Percentiles rank a stretch among this genome's conserved stretches.
Evolutionary conservation across 2,113 vertebrate species (phyloP).

Genomic region (Poicephalus meyeri): DNA sequence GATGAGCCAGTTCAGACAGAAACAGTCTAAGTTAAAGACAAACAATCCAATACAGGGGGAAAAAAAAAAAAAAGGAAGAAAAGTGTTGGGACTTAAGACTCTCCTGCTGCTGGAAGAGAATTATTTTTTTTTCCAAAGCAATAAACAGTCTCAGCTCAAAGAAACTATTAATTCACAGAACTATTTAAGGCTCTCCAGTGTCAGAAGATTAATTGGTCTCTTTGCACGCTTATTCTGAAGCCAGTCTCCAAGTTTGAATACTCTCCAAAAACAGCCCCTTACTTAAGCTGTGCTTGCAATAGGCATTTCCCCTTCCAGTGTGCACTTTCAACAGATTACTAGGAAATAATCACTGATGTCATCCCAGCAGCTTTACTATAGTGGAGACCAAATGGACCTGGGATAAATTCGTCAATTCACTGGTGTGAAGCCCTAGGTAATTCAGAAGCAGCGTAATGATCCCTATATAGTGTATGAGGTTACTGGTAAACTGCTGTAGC

Average conservation of each 20-base stretch:
- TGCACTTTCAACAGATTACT: neutral
- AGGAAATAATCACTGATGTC: neutral
- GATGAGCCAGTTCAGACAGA: conserved; percentile 24
- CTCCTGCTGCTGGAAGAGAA: neutral
- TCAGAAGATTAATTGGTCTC: conserved; percentile 15
- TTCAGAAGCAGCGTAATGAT: neutral
- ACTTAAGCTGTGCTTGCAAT: neutral
- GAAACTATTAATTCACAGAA: neutral
- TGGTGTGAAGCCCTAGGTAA: neutral
- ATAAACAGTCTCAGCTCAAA: neutral
- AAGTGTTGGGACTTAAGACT: neutral
- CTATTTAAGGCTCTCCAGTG: neutral
- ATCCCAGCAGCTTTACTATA: neutral
- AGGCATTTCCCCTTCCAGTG: neutral
- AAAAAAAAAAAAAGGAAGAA: neutral
- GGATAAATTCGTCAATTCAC: neutral
- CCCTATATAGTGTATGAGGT: neutral
- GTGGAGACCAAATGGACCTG: neutral
- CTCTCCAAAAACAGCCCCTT: conserved; percentile 28
- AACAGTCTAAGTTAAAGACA: neutral
- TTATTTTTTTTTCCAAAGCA: neutral
- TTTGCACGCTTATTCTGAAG: neutral
- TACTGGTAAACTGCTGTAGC: neutral
- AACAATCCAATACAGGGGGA: neutral
- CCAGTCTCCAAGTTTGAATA: neutral